These are phyloP conservation scores for Psephotus haematonotus DNA, from an alignment of 2,113 vertebrate genomes.

Conservation along the genomic window DNA sequence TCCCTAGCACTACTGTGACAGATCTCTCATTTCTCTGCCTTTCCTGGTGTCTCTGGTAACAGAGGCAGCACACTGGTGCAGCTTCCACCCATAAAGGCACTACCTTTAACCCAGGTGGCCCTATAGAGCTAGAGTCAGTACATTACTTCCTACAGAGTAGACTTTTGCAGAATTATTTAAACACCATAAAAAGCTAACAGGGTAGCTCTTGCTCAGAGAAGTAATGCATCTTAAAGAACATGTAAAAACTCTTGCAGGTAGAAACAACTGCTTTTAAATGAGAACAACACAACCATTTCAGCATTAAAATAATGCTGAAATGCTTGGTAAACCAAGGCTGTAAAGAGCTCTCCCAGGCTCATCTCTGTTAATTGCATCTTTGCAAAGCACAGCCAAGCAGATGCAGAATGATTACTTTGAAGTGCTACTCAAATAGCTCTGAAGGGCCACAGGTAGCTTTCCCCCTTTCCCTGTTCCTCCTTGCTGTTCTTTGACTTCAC, in stretches of 20 bases:
- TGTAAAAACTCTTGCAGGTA: neutral
- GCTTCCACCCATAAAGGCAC: neutral
- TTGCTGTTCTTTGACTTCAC: neutral
- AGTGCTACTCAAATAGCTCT: neutral
- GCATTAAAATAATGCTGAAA: too few relatives aligned
- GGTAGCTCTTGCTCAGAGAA: neutral
- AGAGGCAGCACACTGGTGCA: neutral
- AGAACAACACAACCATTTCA: neutral
- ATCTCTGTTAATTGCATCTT: slow-evolving; percentile 1
- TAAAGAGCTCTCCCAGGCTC: neutral
- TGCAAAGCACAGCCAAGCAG: neutral
- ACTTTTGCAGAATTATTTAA: neutral
- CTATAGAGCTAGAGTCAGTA: neutral
- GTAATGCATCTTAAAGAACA: neutral
- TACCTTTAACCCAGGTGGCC: neutral
- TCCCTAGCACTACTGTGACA: neutral
- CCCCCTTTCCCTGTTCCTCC: neutral
- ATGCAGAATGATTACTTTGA: neutral
- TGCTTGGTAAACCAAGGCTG: neutral
- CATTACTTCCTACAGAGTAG: neutral
- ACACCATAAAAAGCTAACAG: neutral
- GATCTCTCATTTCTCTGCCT: neutral
- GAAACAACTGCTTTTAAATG: neutral
- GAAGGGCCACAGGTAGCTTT: neutral
- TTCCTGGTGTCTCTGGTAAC: neutral